Evolutionary conservation across 2,888 invertebrate species (phyloP).

Genomic region (Stomorhina lunata): DNA sequence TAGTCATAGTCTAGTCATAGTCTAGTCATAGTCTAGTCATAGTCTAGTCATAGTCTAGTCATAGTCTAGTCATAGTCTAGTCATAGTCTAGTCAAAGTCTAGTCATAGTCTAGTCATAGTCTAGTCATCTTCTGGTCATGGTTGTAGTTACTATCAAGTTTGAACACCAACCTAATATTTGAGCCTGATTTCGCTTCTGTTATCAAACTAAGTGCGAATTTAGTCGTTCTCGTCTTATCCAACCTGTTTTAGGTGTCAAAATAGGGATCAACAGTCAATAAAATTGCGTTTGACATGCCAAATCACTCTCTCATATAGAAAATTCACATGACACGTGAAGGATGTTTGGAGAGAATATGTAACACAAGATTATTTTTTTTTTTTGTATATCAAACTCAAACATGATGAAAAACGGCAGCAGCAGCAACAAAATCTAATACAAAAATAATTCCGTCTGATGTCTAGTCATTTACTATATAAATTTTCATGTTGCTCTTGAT

Average conservation of each 20-base stretch:
- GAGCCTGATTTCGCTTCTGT: no score
- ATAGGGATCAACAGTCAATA: constrained; percentile 68
- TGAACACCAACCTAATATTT: no score
- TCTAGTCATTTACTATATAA: constrained; percentile 55
- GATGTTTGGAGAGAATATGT: constrained; percentile 41
- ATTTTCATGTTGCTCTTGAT: neutral
- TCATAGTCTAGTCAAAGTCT: no score
- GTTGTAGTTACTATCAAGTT: no score
- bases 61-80: no score
- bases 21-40: no score
- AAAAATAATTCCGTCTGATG: constrained; percentile 52
- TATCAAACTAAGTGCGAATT: neutral
- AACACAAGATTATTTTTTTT: constrained; percentile 58
- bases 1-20: no score
- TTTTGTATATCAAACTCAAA: constrained; percentile 23
- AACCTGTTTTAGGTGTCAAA: constrained; percentile 56
- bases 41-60: no score
- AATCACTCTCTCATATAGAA: constrained; percentile 56
- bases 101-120: no score
- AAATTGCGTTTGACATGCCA: constrained; percentile 68
- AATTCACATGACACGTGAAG: constrained; percentile 20
- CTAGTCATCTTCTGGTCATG: no score
- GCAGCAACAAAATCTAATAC: constrained; percentile 42
- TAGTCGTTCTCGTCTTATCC: constrained; percentile 22
- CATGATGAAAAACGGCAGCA: neutral